Conservation (phyloP, 2,797 vertebrate genomes). For the Psittacula derbiana region DNA sequence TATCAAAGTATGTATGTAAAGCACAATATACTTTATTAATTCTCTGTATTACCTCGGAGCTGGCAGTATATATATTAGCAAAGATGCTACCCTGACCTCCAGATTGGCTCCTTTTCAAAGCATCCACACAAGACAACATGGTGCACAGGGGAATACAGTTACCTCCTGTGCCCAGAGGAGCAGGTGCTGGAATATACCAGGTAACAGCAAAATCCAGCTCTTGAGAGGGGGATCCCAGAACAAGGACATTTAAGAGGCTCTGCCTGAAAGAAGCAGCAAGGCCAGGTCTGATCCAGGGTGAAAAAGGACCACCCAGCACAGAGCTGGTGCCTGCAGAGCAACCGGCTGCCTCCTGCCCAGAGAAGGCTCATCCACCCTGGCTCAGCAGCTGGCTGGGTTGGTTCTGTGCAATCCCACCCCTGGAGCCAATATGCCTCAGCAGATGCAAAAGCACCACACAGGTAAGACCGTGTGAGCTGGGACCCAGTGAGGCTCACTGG, state of each 20-base stretch:
- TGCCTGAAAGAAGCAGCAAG: background rate
- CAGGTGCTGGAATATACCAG: accelerated
- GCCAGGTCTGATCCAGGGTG: background rate
- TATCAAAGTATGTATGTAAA: background rate
- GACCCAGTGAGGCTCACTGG: background rate
- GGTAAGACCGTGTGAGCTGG: accelerated
- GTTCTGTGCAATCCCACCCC: accelerated
- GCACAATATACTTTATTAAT: background rate
- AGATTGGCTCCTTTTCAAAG: background rate
- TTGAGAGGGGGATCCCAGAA: accelerated
- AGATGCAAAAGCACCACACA: accelerated
- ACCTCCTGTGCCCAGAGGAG: accelerated
- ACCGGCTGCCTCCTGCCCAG: accelerated
- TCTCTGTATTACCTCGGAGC: background rate
- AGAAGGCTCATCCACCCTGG: background rate
- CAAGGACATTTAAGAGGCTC: background rate
- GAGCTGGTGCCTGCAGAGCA: background rate
- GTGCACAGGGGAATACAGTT: background rate
- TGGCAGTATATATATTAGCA: background rate
- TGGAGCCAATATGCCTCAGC: background rate
- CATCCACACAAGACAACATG: accelerated
- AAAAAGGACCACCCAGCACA: background rate
- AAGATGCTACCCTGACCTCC: background rate
- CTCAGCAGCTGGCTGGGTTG: background rate
- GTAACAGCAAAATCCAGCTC: background rate